Percentiles rank a stretch among this genome's conserved stretches.
Conservation (phyloP, 1,140 invertebrate species). For the Oryctes rhinoceros region DNA sequence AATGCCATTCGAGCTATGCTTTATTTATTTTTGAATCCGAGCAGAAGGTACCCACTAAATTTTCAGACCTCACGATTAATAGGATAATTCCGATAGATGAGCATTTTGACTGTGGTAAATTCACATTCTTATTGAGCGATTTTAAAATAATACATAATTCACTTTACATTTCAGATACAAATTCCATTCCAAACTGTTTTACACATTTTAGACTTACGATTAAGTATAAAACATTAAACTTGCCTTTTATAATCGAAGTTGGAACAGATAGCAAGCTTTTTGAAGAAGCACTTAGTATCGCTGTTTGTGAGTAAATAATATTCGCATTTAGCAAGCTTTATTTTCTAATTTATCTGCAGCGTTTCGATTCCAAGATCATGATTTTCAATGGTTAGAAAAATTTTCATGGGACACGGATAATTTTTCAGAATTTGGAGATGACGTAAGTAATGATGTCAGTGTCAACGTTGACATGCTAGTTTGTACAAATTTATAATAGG, state of each 20-base stretch:
- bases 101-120: slow-evolving; percentile 79
- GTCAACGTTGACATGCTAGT: slow-evolving; percentile 25
- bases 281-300: slow-evolving; percentile 62
- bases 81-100: slow-evolving; percentile 78
- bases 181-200: slow-evolving; percentile 62
- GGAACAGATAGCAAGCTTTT: slow-evolving; percentile 71
- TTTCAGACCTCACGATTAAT: slow-evolving; percentile 77
- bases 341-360: slow-evolving; percentile 31
- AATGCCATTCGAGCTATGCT: slow-evolving; percentile 70
- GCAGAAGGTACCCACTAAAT: slow-evolving; percentile 69
- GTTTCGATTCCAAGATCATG: slow-evolving; percentile 44
- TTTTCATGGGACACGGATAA: slow-evolving; percentile 44
- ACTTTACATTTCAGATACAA: slow-evolving; percentile 63
- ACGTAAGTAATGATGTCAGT: slow-evolving; percentile 30
- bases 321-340: background rate
- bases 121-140: background rate
- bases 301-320: slow-evolving; percentile 45
- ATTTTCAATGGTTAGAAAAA: slow-evolving; percentile 56
- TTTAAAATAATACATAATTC: background rate
- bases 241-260: slow-evolving; percentile 72
- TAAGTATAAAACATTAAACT: slow-evolving; percentile 65
- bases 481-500: slow-evolving; percentile 25
- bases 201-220: slow-evolving; percentile 70
- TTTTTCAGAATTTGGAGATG: background rate
- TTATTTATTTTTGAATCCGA: slow-evolving; percentile 71